Conservation (phyloP, 2,888 invertebrate genomes). For the Platycheirus rosarum region DNA sequence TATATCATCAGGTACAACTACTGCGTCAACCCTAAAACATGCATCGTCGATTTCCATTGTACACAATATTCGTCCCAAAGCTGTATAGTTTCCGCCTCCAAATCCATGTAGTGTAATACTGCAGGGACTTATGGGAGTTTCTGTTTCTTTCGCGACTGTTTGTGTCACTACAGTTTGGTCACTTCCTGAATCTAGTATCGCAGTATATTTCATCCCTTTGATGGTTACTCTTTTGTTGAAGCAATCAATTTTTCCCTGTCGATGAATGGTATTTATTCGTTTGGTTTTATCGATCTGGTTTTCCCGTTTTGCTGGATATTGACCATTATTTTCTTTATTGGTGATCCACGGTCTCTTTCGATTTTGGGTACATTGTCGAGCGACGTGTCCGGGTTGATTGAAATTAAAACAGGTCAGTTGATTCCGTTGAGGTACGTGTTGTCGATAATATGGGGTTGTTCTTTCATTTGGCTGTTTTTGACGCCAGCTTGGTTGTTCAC, state of each 20-base stretch:
- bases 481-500: slow-evolving; percentile 5
- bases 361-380: too few relatives aligned
- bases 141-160: background rate
- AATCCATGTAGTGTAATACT: too few relatives aligned
- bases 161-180: slow-evolving; percentile 10
- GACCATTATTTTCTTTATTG: too few relatives aligned
- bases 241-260: background rate
- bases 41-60: slow-evolving; percentile 26
- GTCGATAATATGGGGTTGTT: background rate
- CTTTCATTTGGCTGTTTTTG: background rate
- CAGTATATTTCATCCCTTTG: background rate
- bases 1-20: slow-evolving; percentile 1
- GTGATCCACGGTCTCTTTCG: too few relatives aligned
- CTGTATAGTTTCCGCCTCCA: too few relatives aligned
- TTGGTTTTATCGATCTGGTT: too few relatives aligned
- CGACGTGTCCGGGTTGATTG: too few relatives aligned
- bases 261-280: slow-evolving; percentile 10
- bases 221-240: too few relatives aligned
- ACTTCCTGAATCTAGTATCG: slow-evolving; percentile 24
- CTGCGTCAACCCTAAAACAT: slow-evolving; percentile 14
- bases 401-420: background rate
- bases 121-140: background rate
- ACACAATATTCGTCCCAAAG: too few relatives aligned
- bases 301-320: background rate
- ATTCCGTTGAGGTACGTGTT: slow-evolving; percentile 10